These are phyloP conservation scores for Chromis chromis DNA, from an alignment of 2,797 vertebrate genomes.

Conservation along the genomic window DNA sequence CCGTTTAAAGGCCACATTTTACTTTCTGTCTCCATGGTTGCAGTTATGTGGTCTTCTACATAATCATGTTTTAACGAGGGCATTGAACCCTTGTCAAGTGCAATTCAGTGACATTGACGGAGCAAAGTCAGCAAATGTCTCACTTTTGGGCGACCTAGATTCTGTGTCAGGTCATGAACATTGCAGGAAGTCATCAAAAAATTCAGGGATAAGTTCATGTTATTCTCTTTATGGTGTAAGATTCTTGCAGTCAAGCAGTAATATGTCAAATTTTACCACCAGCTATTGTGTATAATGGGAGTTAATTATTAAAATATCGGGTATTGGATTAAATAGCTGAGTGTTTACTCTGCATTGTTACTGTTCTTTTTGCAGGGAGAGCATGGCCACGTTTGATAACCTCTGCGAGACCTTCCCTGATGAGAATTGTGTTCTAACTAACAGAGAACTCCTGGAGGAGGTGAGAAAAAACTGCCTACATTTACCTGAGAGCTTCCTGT, in stretches of 20 bases:
- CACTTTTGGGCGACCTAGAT: conserved; percentile 20
- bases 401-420: conserved; percentile 90
- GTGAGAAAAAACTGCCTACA: conserved; percentile 67
- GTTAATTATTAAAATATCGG: conserved; percentile 17
- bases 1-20: conserved; percentile 18
- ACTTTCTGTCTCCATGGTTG: background rate
- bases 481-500: background rate
- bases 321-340: background rate
- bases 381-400: conserved; percentile 81
- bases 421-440: conserved; percentile 88
- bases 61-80: conserved; percentile 54
- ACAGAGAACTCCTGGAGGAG: conserved; percentile 86
- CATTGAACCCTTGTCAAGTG: conserved; percentile 37
- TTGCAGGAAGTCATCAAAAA: conserved; percentile 23
- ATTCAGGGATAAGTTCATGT: conserved; percentile 17
- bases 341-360: background rate
- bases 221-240: conserved; percentile 11
- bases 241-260: background rate
- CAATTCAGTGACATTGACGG: conserved; percentile 11
- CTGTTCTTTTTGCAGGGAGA: conserved; percentile 78
- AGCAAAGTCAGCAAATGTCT: conserved; percentile 46
- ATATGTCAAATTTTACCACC: conserved; percentile 20
- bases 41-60: conserved; percentile 5
- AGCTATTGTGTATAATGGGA: background rate
- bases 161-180: conserved; percentile 9